These are phyloP conservation scores for Acanthoscelides obtectus DNA, from an alignment of 2,888 invertebrate genomes.

Conservation along the genomic window DNA sequence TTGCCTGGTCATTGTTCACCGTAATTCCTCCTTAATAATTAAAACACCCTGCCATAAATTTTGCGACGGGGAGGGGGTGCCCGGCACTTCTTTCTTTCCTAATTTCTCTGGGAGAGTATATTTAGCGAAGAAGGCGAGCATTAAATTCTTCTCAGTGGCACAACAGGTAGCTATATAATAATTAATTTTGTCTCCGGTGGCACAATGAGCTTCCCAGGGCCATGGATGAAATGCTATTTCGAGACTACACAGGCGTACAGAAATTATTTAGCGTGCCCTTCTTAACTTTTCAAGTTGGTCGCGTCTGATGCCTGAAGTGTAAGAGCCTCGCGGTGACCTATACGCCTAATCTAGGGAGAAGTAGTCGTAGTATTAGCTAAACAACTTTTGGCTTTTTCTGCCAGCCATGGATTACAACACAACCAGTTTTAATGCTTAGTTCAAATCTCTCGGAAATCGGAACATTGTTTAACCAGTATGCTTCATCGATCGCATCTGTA, in stretches of 20 bases:
- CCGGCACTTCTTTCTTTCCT: not conserved
- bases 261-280: no score
- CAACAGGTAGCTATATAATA: slow-evolving; percentile 25
- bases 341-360: no score
- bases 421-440: no score
- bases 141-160: slow-evolving; percentile 14
- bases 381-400: no score
- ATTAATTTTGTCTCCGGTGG: slow-evolving; percentile 21
- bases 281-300: no score
- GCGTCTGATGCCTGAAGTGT: no score
- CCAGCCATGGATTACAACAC: no score
- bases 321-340: no score
- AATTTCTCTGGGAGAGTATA: not conserved
- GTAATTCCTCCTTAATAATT: not conserved
- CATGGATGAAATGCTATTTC: not conserved
- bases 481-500: no score
- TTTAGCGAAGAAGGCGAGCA: slow-evolving; percentile 14
- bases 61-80: not conserved
- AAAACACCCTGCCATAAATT: not conserved
- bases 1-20: not conserved
- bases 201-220: slow-evolving; percentile 8
- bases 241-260: not conserved
- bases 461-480: no score
- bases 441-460: no score
- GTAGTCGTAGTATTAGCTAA: no score